Base-by-base conservation (phyloP, 2,888 invertebrate genomes). In the Philopedon plagiatum region DNA sequence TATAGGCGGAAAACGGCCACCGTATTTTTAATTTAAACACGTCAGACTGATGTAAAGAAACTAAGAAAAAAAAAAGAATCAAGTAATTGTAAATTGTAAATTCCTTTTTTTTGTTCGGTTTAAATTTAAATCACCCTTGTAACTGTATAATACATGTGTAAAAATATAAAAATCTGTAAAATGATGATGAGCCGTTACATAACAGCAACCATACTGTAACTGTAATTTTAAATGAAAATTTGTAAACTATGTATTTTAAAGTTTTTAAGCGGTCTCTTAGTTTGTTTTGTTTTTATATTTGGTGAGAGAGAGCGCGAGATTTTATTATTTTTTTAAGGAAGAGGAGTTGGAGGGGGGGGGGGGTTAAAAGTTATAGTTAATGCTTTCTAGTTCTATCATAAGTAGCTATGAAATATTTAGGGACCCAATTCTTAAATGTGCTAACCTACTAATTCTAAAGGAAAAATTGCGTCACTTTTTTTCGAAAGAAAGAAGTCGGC, bases 11-110 rank as follows among this genome's bases (percentile, higher is more conserved):
- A 80, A 80, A 80, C 76, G 80, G 83, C 82, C 81, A 80, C 79
- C 75, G 76, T 65, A 77, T 68, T 79, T 81, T 82, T 80, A 74
- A 74, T 74, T 77, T 77, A 73, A 78, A 80, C 76, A 81, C 80
- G 81, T 81, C 84, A 86, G 86, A 86, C 86, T 86, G 86, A 86
- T 86, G 85, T 86, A 86, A 86, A 86, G 85, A 83, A 83, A 84
- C 83, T 84, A 85, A n/a, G n/a, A n/a, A 83, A 83, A 82, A 81
- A 62, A 37, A 54, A 62, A 70, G 65, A 66, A 41, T 15, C 80
- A 82, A 82, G 81, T 82, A 54, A 71, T 69, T 85, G 85, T 86
- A 86, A 85, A 86, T 85, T 86, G 86, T 86, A 86, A 86, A 85
- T 86, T 86, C 84, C 82, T 79, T 82, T 84, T 39, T 70, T 68